Evolutionary conservation across 2,888 invertebrate species (phyloP), one percentile per base, ranked within the genome.

Genomic region (Ischnus inquisitorius): DNA sequence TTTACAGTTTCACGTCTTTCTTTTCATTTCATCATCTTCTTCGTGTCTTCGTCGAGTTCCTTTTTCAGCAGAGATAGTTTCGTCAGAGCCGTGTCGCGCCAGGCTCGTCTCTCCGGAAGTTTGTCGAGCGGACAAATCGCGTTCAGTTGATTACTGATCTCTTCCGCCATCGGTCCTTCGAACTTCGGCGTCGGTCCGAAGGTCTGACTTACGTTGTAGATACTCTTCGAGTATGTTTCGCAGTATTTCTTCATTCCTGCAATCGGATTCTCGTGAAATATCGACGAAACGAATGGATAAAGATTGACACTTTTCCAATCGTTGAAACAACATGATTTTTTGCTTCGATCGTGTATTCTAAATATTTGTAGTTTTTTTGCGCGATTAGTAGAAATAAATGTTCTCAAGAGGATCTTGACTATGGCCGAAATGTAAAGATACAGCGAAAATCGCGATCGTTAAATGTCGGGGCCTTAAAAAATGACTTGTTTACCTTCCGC

Each of bases 61-160:
- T 96, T 96, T 93, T 98, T 98, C 77, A 98, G 94, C 79, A 96
- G 94, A 28, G 98, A 96, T 12, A 98, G 94, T 82, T 97, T 96
- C 0, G 97, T 97, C 22, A 98, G 95, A 86, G 97, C 97, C 43
- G 96, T 95, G 91, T 98, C 98, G 22, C 98, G 95, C 97, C 98
- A 98, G 0, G 95, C 95, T 34, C 98, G 95, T 84, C 97, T 94
- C 81, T 97, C 96, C 75, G 95, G 95, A 74, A 98, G 93, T 88
- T 96, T 95, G 28, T 97, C 96, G 41, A 97, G 85, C 0, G 98
- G 97, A 34, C 97, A 96, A 93, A 96, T 95, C 8, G 94, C 94
- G 89, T 97, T 96, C 67, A 98, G 93, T 90, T 98, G 97, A 39
- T 96, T 94, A 86, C 96, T 96, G 76, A 98, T 95, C 22, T 95